These are phyloP conservation scores for Andrena cerasifolii DNA, from an alignment of 1,140 invertebrate genomes.

Conservation along the genomic window DNA sequence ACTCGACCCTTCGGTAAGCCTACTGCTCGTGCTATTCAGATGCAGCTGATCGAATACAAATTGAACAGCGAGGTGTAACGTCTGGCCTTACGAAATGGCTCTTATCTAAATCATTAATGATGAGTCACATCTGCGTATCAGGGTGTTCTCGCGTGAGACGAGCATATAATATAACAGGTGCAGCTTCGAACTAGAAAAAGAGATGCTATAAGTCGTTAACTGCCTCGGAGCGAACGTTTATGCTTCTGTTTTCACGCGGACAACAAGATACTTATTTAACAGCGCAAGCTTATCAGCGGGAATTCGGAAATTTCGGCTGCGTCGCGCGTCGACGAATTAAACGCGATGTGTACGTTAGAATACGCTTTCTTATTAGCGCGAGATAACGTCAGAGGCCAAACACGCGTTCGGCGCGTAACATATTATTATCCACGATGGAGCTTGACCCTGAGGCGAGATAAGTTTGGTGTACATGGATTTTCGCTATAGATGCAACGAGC, in stretches of 20 bases:
- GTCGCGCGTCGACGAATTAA: neutral
- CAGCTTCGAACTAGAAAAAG: neutral
- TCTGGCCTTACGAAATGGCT: neutral
- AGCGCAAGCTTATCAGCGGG: neutral
- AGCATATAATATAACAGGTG: neutral
- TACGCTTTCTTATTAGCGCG: neutral
- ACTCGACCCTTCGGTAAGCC: neutral
- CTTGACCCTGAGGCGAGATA: slow-evolving; percentile 4
- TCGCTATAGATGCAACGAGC: neutral
- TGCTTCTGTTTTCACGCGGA: neutral
- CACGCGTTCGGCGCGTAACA: neutral
- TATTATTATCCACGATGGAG: neutral
- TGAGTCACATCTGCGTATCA: slow-evolving; percentile 1
- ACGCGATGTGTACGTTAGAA: too few relatives aligned
- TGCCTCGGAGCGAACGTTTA: too few relatives aligned
- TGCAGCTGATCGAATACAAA: neutral
- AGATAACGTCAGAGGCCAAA: slow-evolving; percentile 5
- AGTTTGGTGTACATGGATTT: slow-evolving; percentile 7
- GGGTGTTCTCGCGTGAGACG: neutral
- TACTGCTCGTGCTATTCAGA: too few relatives aligned
- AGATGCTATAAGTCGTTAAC: neutral
- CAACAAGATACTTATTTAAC: neutral
- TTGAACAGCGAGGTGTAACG: neutral
- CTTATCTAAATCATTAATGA: slow-evolving; percentile 5
- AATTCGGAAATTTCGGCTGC: neutral